Conservation (phyloP, 2,888 invertebrate species). For the Charanyca ferruginea region DNA sequence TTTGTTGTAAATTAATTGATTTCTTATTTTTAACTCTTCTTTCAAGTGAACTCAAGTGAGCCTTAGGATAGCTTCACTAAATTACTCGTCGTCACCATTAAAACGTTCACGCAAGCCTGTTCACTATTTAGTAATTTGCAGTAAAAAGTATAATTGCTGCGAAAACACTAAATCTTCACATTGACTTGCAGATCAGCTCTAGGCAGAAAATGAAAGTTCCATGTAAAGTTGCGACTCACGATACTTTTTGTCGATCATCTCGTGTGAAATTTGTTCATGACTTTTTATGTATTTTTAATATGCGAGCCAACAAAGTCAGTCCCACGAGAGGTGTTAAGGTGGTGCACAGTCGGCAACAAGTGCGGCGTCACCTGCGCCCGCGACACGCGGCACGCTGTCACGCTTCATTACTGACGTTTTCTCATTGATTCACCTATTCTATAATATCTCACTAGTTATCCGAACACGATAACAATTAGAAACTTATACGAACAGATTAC, state of each 20-base stretch:
- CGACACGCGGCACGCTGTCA: constrained; percentile 14
- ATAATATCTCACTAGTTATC: constrained; percentile 15
- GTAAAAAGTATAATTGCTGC: constrained; percentile 50
- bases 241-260: constrained; percentile 82
- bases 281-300: constrained; percentile 70
- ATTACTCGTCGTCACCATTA: constrained; percentile 31
- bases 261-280: constrained; percentile 79
- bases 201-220: constrained; percentile 85
- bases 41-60: not conserved
- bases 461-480: not conserved
- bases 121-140: constrained; percentile 39
- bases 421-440: constrained; percentile 27
- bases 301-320: constrained; percentile 46
- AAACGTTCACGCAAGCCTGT: constrained; percentile 26
- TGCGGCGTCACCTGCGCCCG: constrained; percentile 23
- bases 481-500: constrained; percentile 4
- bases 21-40: not conserved
- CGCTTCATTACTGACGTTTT: constrained; percentile 50
- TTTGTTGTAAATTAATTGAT: too few species aligned
- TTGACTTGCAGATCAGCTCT: constrained; percentile 74
- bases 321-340: constrained; percentile 44
- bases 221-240: constrained; percentile 77
- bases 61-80: constrained; percentile 1
- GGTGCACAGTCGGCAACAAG: constrained; percentile 11
- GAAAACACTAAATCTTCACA: constrained; percentile 54